A percentile compares a stretch with the other conserved stretches of the same genome.
Conservation (phyloP, 1,140 invertebrate species). For the Homalodisca vitripennis region DNA sequence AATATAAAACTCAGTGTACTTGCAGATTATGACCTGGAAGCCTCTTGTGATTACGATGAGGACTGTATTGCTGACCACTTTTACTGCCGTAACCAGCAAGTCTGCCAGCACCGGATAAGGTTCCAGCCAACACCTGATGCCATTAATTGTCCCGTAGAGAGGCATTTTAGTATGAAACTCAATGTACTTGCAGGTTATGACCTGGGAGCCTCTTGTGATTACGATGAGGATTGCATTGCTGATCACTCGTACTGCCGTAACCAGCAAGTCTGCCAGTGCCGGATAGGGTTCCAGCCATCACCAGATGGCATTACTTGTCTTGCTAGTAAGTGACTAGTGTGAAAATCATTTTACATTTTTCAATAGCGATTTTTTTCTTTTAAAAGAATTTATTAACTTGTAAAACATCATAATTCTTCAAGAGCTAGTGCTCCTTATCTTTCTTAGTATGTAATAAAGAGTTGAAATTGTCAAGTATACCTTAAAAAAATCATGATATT, state of each 20-base stretch:
- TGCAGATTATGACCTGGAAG: background rate
- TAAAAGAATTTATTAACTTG: no score
- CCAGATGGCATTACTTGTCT: conserved; percentile 4
- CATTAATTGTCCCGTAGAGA: background rate
- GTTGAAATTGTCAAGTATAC: no score
- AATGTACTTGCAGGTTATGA: conserved; percentile 27
- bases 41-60: background rate
- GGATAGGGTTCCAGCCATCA: background rate
- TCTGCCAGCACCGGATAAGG: background rate
- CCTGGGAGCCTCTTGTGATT: conserved; percentile 10
- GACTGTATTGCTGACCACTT: conserved; percentile 10
- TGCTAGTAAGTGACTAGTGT: conserved; percentile 16
- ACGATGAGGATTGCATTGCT: conserved; percentile 13
- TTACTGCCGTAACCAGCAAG: background rate
- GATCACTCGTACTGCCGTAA: conserved; percentile 15
- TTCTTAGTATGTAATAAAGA: no score
- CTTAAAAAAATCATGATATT: no score
- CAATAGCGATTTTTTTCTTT: no score
- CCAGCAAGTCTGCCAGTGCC: conserved; percentile 8
- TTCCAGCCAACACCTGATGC: background rate
- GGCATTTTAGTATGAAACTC: no score
- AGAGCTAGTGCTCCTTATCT: no score
- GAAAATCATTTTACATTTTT: no score
- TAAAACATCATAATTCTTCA: no score
- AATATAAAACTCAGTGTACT: no score